Percentiles rank a stretch among this genome's conserved stretches.
Evolutionary conservation across 2,113 vertebrate species (phyloP).

Genomic region (Pimephales promelas): DNA sequence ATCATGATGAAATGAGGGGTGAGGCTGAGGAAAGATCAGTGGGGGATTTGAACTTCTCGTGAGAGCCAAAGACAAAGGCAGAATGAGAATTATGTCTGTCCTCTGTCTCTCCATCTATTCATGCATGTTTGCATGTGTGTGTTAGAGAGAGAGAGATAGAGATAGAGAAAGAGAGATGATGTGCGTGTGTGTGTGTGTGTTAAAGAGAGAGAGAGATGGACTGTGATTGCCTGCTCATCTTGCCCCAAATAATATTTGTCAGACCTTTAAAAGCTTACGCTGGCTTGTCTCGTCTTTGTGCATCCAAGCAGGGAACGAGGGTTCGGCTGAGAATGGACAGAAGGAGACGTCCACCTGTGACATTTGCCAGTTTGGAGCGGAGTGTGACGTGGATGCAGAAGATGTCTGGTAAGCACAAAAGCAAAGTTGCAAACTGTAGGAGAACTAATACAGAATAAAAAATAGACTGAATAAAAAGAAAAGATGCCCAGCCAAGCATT

Average conservation of each 20-base stretch:
- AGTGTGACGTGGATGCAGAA: constrained; percentile 98
- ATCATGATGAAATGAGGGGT: constrained; percentile 71
- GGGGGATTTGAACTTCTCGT: constrained; percentile 65
- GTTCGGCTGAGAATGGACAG: constrained; percentile 92
- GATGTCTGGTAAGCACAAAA: constrained; percentile 89
- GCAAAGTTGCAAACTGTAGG: not conserved
- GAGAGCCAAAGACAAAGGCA: constrained; percentile 60
- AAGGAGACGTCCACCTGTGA: constrained; percentile 98
- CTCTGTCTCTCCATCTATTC: constrained; percentile 21
- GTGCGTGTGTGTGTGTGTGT: no score
- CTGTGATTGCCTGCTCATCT: constrained; percentile 27
- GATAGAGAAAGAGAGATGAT: not conserved
- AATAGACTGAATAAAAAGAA: not conserved
- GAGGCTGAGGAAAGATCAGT: constrained; percentile 71
- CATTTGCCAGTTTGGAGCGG: constrained; percentile 98
- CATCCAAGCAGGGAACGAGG: constrained; percentile 90
- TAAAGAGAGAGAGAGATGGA: not conserved
- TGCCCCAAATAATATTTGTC: constrained; percentile 12
- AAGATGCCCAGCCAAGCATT: not conserved
- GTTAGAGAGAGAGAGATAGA: no score
- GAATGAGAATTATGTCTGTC: constrained; percentile 47
- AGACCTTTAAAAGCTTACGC: constrained; percentile 8
- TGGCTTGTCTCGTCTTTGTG: constrained; percentile 60
- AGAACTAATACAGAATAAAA: not conserved
- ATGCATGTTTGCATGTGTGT: not conserved